A percentile compares a stretch with the other conserved stretches of the same genome.
These are phyloP conservation scores for Kryptopterus vitreolus DNA, from an alignment of 2,797 vertebrate species.

Conservation along the genomic window DNA sequence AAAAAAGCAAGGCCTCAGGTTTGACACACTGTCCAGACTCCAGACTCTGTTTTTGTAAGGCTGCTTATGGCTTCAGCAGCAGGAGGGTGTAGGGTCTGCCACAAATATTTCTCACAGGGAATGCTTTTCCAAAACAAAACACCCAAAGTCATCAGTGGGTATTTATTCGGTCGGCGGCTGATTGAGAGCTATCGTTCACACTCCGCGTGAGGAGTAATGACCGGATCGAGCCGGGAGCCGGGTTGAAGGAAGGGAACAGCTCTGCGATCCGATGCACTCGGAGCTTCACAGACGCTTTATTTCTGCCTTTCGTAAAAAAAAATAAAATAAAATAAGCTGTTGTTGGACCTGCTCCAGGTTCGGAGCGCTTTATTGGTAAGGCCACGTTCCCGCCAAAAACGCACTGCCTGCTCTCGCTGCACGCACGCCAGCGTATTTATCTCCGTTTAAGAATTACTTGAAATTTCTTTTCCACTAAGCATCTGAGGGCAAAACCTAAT, in stretches of 20 bases:
- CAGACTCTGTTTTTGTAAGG: conserved; percentile 71
- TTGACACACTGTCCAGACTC: conserved; percentile 72
- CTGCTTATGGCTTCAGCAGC: conserved; percentile 71
- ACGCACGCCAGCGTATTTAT: conserved; percentile 23
- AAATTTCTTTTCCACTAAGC: not conserved
- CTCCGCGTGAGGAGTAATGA: conserved; percentile 37
- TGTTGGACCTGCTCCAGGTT: conserved; percentile 54
- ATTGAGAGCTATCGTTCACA: conserved; percentile 57
- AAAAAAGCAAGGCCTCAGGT: conserved; percentile 57
- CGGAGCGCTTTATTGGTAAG: conserved; percentile 54
- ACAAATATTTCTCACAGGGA: conserved; percentile 71
- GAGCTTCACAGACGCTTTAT: conserved; percentile 40
- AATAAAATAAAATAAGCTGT: conserved; percentile 51
- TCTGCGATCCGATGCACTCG: conserved; percentile 29
- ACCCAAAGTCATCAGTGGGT: conserved; percentile 68
- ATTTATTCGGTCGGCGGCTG: conserved; percentile 57
- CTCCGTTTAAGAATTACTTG: conserved; percentile 29
- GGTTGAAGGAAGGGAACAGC: conserved; percentile 45
- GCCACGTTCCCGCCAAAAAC: conserved; percentile 31
- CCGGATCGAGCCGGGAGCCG: conserved; percentile 39
- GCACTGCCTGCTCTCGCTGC: conserved; percentile 1
- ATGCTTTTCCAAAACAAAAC: conserved; percentile 69
- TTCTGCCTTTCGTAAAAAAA: too few relatives aligned
- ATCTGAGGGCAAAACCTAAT: conserved; percentile 19
- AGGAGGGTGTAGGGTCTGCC: conserved; percentile 69